Base-by-base conservation (phyloP, 2,797 vertebrate species). In the Fistularia commersonii region DNA sequence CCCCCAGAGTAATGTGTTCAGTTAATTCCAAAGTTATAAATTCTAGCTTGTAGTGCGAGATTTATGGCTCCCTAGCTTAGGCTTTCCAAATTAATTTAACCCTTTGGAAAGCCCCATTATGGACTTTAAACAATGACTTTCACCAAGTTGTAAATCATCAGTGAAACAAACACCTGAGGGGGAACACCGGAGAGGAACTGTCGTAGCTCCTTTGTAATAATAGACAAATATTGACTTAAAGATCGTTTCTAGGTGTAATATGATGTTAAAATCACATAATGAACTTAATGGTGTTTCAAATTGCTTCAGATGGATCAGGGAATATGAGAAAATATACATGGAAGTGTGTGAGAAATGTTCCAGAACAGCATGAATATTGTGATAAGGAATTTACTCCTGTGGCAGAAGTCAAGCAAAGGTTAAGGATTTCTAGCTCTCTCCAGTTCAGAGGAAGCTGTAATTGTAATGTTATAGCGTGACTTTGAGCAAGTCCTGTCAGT, bases 401-500 rank as follows among this genome's bases (percentile, higher is more conserved):
- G 49, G 56, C 13, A 34, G 12, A 61, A 53, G 15, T 42, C 33
- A 68, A 54, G 15, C 61, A 75, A 59, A 63, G 50, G 32, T 48
- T 65, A 67, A 64, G 65, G 66, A 72, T 77, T 45, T n/a, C 35
- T 39, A 49, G 39, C 9, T 65, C 48, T 41, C 36, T 61, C 52
- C 60, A 52, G 58, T 58, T 61, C 1, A 7, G 56, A 40, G 45
- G 40, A 39, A 31, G 53, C 32, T 51, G 43, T 12, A 37, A 1
- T 53, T 60, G 67, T 80, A 69, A 72, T 65, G 63, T 23, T 2
- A 23, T 23, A 23, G 23, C 23, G 23, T 23, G 23, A 23, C 23
- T 23, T 23, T 23, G 64, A 75, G 69, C 83, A 81, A 77, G 76
- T 69, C 78, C 54, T 3, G 3, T 23, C 64, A 49, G 62, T 60